Conservation (phyloP, 2,113 vertebrate genomes). For the Holacanthus passer region DNA sequence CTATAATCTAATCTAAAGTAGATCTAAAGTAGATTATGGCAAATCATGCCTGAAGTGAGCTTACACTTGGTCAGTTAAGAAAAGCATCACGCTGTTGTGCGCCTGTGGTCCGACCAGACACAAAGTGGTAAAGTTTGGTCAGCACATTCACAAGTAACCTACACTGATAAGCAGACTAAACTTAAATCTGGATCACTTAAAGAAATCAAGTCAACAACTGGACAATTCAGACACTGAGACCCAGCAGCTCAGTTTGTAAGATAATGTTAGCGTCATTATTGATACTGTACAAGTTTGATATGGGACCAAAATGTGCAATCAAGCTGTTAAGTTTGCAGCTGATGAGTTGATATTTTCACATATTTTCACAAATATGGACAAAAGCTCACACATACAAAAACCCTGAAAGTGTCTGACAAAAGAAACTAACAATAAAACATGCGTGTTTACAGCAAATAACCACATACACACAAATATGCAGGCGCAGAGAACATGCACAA, state of each 20-base stretch:
- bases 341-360: neutral
- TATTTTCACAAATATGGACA: neutral
- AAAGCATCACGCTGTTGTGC: neutral
- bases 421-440: neutral
- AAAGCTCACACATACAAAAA: neutral
- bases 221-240: neutral
- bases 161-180: neutral
- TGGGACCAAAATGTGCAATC: neutral
- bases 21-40: conserved; percentile 40
- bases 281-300: neutral
- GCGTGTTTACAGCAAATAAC: neutral
- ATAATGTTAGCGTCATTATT: neutral
- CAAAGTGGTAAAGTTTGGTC: neutral
- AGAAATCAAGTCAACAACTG: neutral
- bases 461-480: conserved; percentile 3
- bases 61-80: neutral
- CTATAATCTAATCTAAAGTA: conserved; percentile 49
- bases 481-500: neutral
- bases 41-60: conserved; percentile 25
- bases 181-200: neutral
- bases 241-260: neutral
- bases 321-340: neutral
- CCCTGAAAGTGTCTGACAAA: neutral
- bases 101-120: conserved; percentile 1
- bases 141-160: neutral